A percentile compares a stretch with the other conserved stretches of the same genome.
Evolutionary conservation across 2,888 invertebrate species (phyloP).

Genomic region (Formica aserva): DNA sequence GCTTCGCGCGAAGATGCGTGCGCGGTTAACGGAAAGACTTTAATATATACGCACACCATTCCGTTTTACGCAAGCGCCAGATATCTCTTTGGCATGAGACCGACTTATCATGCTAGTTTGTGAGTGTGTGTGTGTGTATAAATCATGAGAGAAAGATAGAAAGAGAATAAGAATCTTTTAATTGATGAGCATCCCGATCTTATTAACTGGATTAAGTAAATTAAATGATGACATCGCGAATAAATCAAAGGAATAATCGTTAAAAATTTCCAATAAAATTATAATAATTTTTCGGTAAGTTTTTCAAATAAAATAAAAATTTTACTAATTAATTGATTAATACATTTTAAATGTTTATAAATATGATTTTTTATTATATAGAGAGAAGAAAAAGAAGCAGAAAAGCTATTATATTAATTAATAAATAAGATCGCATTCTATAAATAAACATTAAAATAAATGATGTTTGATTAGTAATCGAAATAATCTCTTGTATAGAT

Average conservation of each 20-base stretch:
- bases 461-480: background rate
- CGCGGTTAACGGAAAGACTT: conserved; percentile 55
- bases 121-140: conserved; percentile 14
- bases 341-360: background rate
- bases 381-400: background rate
- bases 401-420: conserved; percentile 8
- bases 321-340: conserved; percentile 7
- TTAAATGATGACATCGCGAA: conserved; percentile 13
- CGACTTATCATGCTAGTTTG: conserved; percentile 67
- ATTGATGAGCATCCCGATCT: conserved; percentile 71
- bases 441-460: background rate
- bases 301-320: background rate
- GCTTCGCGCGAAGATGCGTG: conserved; percentile 28
- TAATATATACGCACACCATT: conserved; percentile 42
- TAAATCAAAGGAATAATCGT: background rate
- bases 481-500: conserved; percentile 8
- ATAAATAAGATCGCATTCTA: background rate
- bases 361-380: background rate
- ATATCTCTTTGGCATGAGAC: conserved; percentile 60
- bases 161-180: conserved; percentile 69
- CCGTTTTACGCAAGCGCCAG: conserved; percentile 69
- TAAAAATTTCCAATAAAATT: background rate
- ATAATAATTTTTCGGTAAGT: background rate
- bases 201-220: conserved; percentile 65
- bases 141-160: conserved; percentile 34